Evolutionary conservation across 1,140 invertebrate genomes (phyloP), one percentile per base, ranked within the genome.

Genomic region (Delia radicum): DNA sequence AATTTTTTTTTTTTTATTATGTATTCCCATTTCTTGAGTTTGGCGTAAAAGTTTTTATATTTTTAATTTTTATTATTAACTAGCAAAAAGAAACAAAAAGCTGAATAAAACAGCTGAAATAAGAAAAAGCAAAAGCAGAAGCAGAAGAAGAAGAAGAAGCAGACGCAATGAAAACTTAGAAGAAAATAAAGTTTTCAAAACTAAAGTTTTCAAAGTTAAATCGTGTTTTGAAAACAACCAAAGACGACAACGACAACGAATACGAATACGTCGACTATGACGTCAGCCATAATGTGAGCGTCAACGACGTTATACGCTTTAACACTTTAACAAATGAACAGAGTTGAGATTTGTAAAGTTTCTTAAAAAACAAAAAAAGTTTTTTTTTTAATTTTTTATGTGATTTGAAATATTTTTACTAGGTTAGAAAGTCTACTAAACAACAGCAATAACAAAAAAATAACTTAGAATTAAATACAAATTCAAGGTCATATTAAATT

Each of bases 51-150:
- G 65, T 69, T 65, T 69, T 48, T 61, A 28, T 28, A 15, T 55
- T 27, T 73, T 73, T 73, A 73, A 48, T 55, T 73, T 73, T 73
- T 73, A 73, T 73, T 73, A 73, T 73, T 73, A 48, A 73, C 42
- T 73, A 73, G 28, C 42, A 6, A 42, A 15, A 67, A 67, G 27
- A 18, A 67, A 28, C 63, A 29, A 29, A 67, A 28, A n/a, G 15
- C 13, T 10, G 26, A 67, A 15, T 29, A 67, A 33, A 67, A n/a
- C 37, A 42, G 37, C 6, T 12, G 24, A 73, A 46, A 29, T n/a
- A n/a, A 55, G 13, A 37, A 24, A 3, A 46, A 48, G 15, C 26
- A 0, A 13, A 2, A 46, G 21, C 18, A 46, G 24, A 55, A 3
- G 15, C 12, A 0, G 13, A 18, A 2, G 71, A 21, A 46, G 18